Conservation (phyloP, 2,888 invertebrate genomes). For the Odontothrips loti region DNA sequence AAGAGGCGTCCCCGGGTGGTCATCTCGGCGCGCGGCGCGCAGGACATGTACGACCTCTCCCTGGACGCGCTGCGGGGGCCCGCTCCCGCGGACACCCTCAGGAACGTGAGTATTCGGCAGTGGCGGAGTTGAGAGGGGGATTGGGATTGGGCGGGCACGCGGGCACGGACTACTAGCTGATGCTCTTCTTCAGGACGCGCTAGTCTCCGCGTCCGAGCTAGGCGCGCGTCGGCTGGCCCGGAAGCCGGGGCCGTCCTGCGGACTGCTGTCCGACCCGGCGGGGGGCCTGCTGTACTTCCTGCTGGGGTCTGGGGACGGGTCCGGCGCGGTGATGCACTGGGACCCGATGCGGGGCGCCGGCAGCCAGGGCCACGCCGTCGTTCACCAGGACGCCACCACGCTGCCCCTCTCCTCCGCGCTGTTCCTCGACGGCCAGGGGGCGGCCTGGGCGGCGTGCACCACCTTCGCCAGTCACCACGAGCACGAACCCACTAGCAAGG, state of each 20-base stretch:
- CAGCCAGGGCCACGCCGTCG: background rate
- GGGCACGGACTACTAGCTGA: background rate
- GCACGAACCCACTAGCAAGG: background rate
- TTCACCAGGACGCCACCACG: background rate
- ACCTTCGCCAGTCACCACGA: slow-evolving; percentile 28
- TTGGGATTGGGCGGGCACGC: background rate
- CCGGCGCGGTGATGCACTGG: background rate
- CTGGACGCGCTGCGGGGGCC: background rate
- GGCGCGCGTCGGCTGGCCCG: background rate
- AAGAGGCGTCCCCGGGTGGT: background rate
- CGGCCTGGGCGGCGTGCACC: slow-evolving; percentile 10
- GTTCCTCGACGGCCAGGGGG: slow-evolving; percentile 26
- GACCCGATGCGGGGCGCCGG: background rate
- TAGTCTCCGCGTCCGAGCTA: background rate
- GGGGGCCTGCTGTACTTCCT: slow-evolving; percentile 29
- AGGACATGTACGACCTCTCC: background rate
- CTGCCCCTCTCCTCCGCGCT: slow-evolving; percentile 9
- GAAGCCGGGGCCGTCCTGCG: slow-evolving; percentile 1
- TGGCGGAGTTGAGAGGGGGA: no score
- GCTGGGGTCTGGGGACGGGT: background rate
- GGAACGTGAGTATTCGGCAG: background rate
- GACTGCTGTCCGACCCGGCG: background rate
- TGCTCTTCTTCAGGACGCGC: background rate
- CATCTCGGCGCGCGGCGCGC: background rate
- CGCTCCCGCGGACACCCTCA: background rate